Evolutionary conservation across 2,888 invertebrate genomes (phyloP).

Genomic region (Pomacea canaliculata): DNA sequence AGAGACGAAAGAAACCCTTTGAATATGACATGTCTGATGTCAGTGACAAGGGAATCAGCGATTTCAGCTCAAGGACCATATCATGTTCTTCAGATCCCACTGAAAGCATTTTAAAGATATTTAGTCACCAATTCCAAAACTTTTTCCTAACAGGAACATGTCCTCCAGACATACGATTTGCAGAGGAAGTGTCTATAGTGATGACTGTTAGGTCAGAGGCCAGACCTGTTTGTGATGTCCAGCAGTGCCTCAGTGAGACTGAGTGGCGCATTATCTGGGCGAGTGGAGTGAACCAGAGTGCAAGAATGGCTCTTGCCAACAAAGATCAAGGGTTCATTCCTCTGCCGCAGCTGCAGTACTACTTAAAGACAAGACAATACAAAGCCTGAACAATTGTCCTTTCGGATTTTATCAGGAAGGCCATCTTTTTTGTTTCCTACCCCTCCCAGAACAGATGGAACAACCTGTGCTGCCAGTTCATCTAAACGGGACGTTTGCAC

Average conservation of each 20-base stretch:
- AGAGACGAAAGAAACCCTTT: constrained; percentile 15
- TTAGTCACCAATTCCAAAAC: background rate
- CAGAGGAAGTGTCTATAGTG: background rate
- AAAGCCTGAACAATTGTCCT: constrained; percentile 11
- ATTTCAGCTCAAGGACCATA: too few relatives aligned
- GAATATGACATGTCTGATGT: constrained; percentile 8
- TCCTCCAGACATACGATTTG: background rate
- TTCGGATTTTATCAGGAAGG: constrained; percentile 41
- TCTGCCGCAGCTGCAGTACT: constrained; percentile 38
- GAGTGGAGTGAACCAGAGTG: constrained; percentile 29
- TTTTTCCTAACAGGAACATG: background rate
- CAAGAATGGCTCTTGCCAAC: constrained; percentile 13
- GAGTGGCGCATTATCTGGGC: constrained; percentile 41
- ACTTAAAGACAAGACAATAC: background rate
- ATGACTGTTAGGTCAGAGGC: background rate
- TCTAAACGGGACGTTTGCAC: constrained; percentile 61
- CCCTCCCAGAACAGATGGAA: constrained; percentile 48
- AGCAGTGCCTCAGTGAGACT: background rate
- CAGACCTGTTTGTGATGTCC: background rate
- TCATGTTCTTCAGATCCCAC: too few relatives aligned
- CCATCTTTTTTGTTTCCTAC: constrained; percentile 49
- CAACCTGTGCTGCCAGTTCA: constrained; percentile 53
- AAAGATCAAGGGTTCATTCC: constrained; percentile 36
- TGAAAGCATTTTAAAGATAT: background rate
- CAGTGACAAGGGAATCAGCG: constrained; percentile 15